These are phyloP conservation scores for Vidua macroura DNA, from an alignment of 2,113 vertebrate species.

Conservation along the genomic window DNA sequence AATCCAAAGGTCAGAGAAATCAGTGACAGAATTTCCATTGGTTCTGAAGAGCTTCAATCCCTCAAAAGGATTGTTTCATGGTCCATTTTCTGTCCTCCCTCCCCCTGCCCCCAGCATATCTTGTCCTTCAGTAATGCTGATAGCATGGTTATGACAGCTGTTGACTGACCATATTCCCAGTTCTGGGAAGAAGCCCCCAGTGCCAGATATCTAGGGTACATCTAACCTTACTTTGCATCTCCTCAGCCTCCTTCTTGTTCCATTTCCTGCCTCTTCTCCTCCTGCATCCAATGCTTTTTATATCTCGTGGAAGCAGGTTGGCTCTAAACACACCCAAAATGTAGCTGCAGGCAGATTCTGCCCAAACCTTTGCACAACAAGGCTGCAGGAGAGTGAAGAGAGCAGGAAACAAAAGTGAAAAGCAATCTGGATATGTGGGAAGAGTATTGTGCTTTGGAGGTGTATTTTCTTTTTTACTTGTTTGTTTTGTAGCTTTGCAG, in stretches of 20 bases:
- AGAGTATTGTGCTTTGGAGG: not conserved
- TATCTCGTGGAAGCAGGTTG: not conserved
- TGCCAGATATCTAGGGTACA: accelerated
- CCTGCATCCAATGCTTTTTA: not conserved
- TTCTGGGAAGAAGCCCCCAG: not conserved
- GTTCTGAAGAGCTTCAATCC: not conserved
- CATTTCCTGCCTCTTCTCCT: not conserved
- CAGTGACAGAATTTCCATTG: not conserved
- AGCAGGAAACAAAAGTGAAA: not conserved
- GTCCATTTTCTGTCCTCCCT: not conserved
- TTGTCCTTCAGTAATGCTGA: not conserved
- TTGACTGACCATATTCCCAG: not conserved
- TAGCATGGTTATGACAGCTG: not conserved
- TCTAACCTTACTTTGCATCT: not conserved
- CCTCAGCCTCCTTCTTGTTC: not conserved
- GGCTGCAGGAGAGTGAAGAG: not conserved
- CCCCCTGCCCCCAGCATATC: accelerated
- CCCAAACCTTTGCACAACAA: not conserved
- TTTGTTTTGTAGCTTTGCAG: not conserved
- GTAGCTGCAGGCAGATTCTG: not conserved
- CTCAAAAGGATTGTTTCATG: not conserved
- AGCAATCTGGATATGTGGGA: not conserved
- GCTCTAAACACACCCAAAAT: not conserved
- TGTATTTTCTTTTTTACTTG: not conserved
- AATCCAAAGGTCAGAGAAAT: not conserved